Percentiles rank a stretch among this genome's conserved stretches.
Conservation (phyloP, 2,113 vertebrate genomes). For the Campylorhamphus procurvoides region DNA sequence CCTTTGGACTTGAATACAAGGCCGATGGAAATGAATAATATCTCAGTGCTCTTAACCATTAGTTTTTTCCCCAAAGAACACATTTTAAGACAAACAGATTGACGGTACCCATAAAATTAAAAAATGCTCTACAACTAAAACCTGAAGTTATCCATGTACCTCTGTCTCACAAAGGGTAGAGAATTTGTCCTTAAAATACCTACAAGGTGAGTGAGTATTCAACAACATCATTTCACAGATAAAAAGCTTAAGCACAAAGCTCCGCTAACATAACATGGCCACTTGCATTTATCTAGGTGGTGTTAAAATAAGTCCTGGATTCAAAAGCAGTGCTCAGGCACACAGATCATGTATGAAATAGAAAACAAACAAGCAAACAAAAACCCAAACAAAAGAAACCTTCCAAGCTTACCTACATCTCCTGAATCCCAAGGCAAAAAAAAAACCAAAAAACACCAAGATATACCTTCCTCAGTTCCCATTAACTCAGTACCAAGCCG, state of each 20-base stretch:
- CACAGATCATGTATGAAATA: neutral
- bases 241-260: slow-evolving; percentile 4
- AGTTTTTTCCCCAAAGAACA: neutral
- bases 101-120: neutral
- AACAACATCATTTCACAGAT: neutral
- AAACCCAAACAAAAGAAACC: neutral
- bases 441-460: neutral
- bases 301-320: neutral
- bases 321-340: neutral
- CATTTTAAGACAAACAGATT: neutral
- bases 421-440: neutral
- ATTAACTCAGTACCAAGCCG: neutral
- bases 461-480: neutral
- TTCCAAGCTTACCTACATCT: neutral
- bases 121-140: neutral
- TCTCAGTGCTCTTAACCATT: neutral
- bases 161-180: neutral
- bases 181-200: neutral
- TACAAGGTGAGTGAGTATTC: neutral
- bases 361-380: neutral
- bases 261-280: neutral
- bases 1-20: neutral
- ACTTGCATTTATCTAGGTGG: neutral
- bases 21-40: neutral
- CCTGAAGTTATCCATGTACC: neutral